Evolutionary conservation across 2,113 vertebrate genomes (phyloP).

Genomic region (Cavia aperea): DNA sequence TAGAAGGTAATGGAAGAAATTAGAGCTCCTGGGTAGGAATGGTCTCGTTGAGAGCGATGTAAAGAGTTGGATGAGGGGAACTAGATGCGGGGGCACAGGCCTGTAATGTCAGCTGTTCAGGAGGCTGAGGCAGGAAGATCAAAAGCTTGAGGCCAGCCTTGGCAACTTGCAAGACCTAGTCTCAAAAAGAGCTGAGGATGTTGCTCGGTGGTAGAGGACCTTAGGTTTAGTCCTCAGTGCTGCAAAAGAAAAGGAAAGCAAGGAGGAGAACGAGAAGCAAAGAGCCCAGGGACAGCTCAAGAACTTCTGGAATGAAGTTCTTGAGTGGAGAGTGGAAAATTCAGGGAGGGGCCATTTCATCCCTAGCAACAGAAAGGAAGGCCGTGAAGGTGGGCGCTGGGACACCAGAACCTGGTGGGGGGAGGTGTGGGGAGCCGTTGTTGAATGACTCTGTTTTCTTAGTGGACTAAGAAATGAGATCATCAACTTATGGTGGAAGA

Average conservation of each 20-base stretch:
- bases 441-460: not conserved
- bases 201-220: not conserved
- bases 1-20: not conserved
- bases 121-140: not conserved
- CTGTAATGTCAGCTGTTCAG: not conserved
- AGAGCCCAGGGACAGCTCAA: not conserved
- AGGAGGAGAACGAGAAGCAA: not conserved
- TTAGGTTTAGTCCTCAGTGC: not conserved
- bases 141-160: not conserved
- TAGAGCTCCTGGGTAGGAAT: not conserved
- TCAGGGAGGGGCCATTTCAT: not conserved
- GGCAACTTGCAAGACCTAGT: not conserved
- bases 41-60: not conserved
- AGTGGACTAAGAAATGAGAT: not conserved
- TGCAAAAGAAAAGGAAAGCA: not conserved
- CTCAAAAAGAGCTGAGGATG: not conserved
- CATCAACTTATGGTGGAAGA: not conserved
- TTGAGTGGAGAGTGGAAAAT: not conserved
- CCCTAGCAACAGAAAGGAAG: not conserved
- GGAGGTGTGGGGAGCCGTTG: not conserved
- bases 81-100: not conserved
- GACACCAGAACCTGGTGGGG: not conserved
- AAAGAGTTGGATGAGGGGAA: not conserved
- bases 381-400: accelerated
- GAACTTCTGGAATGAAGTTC: not conserved